Base-by-base conservation (phyloP, 2,888 invertebrate species). In the Stomorhina lunata region DNA sequence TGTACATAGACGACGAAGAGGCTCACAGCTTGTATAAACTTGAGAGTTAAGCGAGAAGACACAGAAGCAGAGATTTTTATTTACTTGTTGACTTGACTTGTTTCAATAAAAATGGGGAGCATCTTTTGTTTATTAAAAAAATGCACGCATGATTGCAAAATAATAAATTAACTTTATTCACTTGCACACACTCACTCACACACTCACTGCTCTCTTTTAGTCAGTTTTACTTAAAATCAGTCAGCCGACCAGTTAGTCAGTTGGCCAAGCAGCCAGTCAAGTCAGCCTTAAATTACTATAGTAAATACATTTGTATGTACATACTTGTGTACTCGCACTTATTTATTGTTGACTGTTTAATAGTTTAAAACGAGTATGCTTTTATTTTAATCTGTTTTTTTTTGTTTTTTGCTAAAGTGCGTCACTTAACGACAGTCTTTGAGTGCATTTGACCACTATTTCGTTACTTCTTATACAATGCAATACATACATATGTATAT, bases 61-160 rank as follows among this genome's bases (percentile, higher is more conserved):
- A 43, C 29, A 32, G 20, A 17, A 4, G 17, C 37, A 40, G 4
- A 34, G 25, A 22, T 55, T 40, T 45, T 45, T 45, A 57, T 37
- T n/a, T 15, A 43, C 43, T 43, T 15, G 15, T 32, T 43, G 43
- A 43, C n/a, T 32, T 66, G 72, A 80, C 72, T 73, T 68, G 50
- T 68, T 73, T 80, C 40, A 32, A 73, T 57, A 66, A 73, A 50
- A 80, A 59, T 72, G 59, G 61, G 48, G 59, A 66, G 66, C 66
- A 73, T 80, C 79, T 73, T 43, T 53, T 32, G 61, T 80, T 80
- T 61, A 73, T 80, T 80, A 72, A 79, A 66, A 40, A 79, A 72
- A 66, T 12, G 45, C 72, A 79, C 59, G 72, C 79, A 66, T 40
- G 32, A 53, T 53, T 80, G 78, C 78, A 71, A 78, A 71, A 71